Evolutionary conservation across 2,797 vertebrate species (phyloP).

Genomic region (Euphonia xanthogaster): DNA sequence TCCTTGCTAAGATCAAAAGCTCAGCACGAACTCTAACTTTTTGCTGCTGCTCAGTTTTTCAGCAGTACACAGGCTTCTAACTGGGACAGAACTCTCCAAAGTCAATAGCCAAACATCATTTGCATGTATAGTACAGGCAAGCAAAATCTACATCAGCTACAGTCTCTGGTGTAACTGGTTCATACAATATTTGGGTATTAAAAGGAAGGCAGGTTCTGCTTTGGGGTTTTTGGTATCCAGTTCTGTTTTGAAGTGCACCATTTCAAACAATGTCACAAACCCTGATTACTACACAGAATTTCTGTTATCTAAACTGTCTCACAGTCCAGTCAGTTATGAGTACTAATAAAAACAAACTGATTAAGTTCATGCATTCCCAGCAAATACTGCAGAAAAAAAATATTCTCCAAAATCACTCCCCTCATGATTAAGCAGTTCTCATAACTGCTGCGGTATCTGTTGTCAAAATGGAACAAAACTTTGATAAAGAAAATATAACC

Average conservation of each 20-base stretch:
- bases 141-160: not conserved
- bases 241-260: not conserved
- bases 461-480: not conserved
- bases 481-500: not conserved
- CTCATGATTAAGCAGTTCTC: not conserved
- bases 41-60: not conserved
- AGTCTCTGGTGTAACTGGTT: not conserved
- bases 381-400: not conserved
- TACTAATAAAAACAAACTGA: not conserved
- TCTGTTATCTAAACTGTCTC: not conserved
- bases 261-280: not conserved
- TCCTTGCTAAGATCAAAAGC: not conserved
- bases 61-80: not conserved
- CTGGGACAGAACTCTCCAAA: not conserved
- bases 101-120: not conserved
- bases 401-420: not conserved
- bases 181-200: not conserved
- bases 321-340: not conserved
- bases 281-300: not conserved
- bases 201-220: not conserved
- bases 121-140: not conserved
- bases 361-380: not conserved
- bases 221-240: not conserved
- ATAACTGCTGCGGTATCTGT: fast-evolving
- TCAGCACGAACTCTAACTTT: not conserved